These are phyloP conservation scores for Drosophila mimetica DNA, from an alignment of 2,888 invertebrate species.

Conservation along the genomic window DNA sequence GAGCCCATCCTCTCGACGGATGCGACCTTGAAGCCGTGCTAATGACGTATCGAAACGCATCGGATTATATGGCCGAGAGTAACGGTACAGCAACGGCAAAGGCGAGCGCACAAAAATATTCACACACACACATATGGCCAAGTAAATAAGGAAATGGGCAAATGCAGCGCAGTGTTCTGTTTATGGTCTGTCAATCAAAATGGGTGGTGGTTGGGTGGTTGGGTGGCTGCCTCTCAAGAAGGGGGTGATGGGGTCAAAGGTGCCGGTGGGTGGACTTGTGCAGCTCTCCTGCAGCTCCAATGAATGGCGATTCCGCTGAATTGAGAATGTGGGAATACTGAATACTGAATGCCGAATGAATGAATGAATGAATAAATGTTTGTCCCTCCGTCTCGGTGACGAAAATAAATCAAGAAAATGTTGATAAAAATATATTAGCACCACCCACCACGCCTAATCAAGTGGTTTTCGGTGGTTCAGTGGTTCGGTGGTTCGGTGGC, in stretches of 20 bases:
- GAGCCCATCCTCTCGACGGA: conserved; percentile 10
- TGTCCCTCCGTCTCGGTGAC: conserved; percentile 13
- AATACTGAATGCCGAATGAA: neutral
- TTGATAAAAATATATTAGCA: conserved; percentile 3
- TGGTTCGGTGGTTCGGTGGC: neutral
- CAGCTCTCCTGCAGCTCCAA: conserved; percentile 29
- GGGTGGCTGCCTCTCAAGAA: neutral
- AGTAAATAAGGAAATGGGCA: conserved; percentile 58
- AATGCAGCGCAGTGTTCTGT: conserved; percentile 49
- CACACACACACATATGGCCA: conserved; percentile 9
- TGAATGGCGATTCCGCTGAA: conserved; percentile 1
- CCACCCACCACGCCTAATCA: conserved; percentile 27
- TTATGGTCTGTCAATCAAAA: conserved; percentile 50
- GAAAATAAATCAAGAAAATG: conserved; percentile 31
- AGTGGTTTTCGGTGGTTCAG: conserved; percentile 8
- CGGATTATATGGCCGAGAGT: conserved; percentile 25
- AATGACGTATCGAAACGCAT: conserved; percentile 45
- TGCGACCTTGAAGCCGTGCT: conserved; percentile 59
- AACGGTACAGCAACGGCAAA: conserved; percentile 42
- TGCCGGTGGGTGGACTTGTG: conserved; percentile 16
- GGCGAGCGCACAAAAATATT: neutral
- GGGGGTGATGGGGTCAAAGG: neutral
- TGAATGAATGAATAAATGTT: conserved; percentile 14
- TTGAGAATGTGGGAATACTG: neutral
- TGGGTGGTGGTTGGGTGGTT: conserved; percentile 16